These are phyloP conservation scores for Oxytorus armatus DNA, from an alignment of 2,888 invertebrate species.

Conservation along the genomic window DNA sequence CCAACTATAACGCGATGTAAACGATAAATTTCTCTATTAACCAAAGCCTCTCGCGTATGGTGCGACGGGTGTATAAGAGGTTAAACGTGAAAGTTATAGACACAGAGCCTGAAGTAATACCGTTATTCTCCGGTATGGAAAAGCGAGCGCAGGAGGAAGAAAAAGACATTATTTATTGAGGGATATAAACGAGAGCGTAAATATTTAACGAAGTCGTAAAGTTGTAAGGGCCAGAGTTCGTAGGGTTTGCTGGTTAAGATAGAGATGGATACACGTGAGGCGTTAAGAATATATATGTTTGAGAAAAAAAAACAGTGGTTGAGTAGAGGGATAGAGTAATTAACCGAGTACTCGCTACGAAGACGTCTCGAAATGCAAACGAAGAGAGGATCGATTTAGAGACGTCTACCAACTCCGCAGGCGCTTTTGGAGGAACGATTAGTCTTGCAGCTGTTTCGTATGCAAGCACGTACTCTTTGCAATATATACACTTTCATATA, in stretches of 20 bases:
- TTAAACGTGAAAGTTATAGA: background rate
- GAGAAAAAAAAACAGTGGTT: background rate
- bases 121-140: conserved; percentile 7
- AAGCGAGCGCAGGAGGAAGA: background rate
- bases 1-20: background rate
- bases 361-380: conserved; percentile 36
- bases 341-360: conserved; percentile 7
- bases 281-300: conserved; percentile 16
- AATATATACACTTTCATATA: too few species aligned
- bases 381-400: conserved; percentile 37
- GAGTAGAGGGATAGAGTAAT: too few species aligned
- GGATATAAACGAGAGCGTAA: conserved; percentile 58
- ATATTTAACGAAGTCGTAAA: conserved; percentile 64
- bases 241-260: conserved; percentile 5
- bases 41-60: conserved; percentile 30
- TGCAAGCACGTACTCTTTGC: background rate
- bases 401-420: conserved; percentile 14
- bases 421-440: conserved; percentile 16
- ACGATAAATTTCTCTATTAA: conserved; percentile 30
- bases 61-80: background rate
- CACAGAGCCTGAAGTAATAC: background rate
- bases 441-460: conserved; percentile 11
- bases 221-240: conserved; percentile 39
- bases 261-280: conserved; percentile 11
- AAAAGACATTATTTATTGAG: conserved; percentile 45